These are phyloP conservation scores for Drosophila guanche DNA, from an alignment of 1,140 invertebrate genomes.

Conservation along the genomic window DNA sequence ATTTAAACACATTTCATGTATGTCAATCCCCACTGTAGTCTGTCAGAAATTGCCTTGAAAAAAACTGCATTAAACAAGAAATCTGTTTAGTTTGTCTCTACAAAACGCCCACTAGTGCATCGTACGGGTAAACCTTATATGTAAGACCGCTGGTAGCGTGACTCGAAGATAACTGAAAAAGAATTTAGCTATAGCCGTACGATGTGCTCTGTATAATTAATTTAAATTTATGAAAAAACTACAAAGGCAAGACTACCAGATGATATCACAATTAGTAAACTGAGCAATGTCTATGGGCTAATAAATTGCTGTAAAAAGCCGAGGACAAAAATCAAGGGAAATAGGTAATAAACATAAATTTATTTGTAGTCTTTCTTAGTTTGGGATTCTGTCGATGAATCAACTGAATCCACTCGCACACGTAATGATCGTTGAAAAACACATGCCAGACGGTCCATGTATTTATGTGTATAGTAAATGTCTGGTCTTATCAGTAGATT, in stretches of 20 bases:
- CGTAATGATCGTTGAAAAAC: conserved; percentile 12
- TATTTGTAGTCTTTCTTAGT: conserved; percentile 15
- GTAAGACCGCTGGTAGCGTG: conserved; percentile 17
- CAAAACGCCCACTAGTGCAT: conserved; percentile 49
- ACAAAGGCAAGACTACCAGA: conserved; percentile 27
- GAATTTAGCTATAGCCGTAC: conserved; percentile 10
- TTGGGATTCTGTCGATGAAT: conserved; percentile 36
- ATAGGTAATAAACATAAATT: conserved; percentile 58
- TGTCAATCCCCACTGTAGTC: conserved; percentile 26
- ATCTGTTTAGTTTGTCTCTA: background rate
- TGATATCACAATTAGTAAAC: conserved; percentile 71
- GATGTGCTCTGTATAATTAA: conserved; percentile 64
- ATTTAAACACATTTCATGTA: background rate
- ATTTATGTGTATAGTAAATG: background rate
- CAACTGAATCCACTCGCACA: conserved; percentile 42
- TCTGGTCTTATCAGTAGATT: conserved; percentile 25
- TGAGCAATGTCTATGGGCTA: conserved; percentile 29
- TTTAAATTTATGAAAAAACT: conserved; percentile 66
- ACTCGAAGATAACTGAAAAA: conserved; percentile 26
- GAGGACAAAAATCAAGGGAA: conserved; percentile 36
- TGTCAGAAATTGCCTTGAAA: conserved; percentile 19
- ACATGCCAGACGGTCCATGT: background rate
- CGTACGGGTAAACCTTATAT: conserved; percentile 5
- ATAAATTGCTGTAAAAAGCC: conserved; percentile 32
- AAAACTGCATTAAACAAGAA: conserved; percentile 47